Base-by-base conservation (phyloP, 2,113 vertebrate species). In the Amphiprion ocellaris region DNA sequence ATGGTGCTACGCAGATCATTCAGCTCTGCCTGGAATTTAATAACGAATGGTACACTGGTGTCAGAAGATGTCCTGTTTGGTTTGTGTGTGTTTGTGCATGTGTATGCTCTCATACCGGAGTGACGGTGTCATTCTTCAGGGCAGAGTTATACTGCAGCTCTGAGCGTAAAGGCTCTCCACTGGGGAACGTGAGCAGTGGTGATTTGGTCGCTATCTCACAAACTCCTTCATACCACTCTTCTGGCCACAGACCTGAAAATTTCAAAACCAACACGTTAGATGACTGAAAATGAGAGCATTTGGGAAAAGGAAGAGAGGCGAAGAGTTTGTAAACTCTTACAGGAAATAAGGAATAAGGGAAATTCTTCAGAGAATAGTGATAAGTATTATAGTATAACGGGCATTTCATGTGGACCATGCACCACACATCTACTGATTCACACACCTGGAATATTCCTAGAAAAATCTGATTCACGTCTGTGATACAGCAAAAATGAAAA, bases 111-210 rank as follows among this genome's bases (percentile, higher is more conserved):
- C 77, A 1, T 95, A 99, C 98, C 3, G 97, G 83, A 1, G 98
- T 98, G 71, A 99, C 98, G 0, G 98, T 99, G 89, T 99, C 98
- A 0, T 99, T 99, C 92, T 99, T 99, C 92, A 99, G 96, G 15
- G 98, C 98, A 0, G 98, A 99, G 89, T 99, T 99, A 91, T 99
- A 99, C 91, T 99, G 98, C 80, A 99, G 96, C 66, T 99, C 98
- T 1, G 98, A 99, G 14, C 98, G 96, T 33, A 99, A 93, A 0
- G 98, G 98, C 55, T 99, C 98, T 69, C 97, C 98, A 69, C 97
- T 99, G 49, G 98, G 98, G 78, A 99, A 99, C 0, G 97, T 99
- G 59, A 99, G 95, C 77, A 99, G 90, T 0, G 98, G 98, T 0
- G 98, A 99, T 87, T 99, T 99, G 82, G 97, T 99, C 23, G 97